Base-by-base conservation (phyloP, 1,140 invertebrate genomes). In the Mactra quadrangularis region DNA sequence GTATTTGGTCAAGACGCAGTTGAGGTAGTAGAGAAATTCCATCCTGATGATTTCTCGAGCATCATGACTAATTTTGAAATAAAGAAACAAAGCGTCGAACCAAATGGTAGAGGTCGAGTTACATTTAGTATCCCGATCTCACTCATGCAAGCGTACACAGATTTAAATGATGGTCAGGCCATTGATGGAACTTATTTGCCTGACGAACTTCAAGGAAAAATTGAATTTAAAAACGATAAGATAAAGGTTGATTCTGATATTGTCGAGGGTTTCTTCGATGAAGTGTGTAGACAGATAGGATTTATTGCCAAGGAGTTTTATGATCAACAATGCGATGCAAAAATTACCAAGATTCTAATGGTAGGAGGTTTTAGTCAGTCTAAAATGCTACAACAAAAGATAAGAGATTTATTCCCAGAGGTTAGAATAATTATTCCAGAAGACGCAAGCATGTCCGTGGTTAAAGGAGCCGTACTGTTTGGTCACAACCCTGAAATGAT, bases 291-390 rank as follows among this genome's bases (percentile, higher is more conserved):
- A 0, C 13, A 62, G 15, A 72, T 72, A 60, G 55, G 52, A 31
- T 7, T 2, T 35, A 11, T 35, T 17, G 41, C 47, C 6, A 50
- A 52, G 11, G 45, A 71, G 53, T 50, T 60, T 25, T 47, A 45
- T 47, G 15, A 50, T 3, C 22, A 22, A 22, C 19, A 33, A 33
- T 31, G 35, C 0, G 19, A 72, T 2, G 6, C 47, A 27, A 52
- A 62, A 0, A 41, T 82, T 15, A 17, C 25, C 6, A 72, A 29
- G 19, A 62, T 72, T 3, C n/a, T 82, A 22, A 60, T 82, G 66
- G 78, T 82, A 0, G 78, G 78, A 3, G 78, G 78, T 19, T 82
- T 82, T 27, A 71, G 66, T 31, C 66, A 82, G 60, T 82, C 78
- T 0, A 11, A n/a, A 29, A 82, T 82, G 53, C 38, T 82, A 22